phyloP scores from a whole-genome alignment of 1,140 invertebrate species.

The Drosophila aff. region DNA sequence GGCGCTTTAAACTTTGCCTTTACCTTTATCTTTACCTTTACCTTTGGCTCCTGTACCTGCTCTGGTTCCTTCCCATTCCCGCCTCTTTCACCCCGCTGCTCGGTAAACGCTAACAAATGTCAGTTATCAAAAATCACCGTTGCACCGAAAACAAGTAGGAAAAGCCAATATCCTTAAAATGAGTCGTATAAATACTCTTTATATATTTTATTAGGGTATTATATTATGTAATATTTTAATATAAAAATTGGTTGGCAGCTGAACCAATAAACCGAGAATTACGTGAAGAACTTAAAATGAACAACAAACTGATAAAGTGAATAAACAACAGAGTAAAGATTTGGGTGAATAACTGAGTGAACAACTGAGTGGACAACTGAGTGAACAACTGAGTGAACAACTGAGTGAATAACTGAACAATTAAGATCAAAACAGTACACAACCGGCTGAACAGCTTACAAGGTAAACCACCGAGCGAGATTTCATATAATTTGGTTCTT shows the following conservation, averaged over 20 bases:
- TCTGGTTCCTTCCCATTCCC: not conserved
- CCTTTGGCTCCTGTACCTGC: constrained; percentile 32
- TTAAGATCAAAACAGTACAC: too few species aligned
- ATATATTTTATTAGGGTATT: not conserved
- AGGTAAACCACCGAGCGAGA: too few species aligned
- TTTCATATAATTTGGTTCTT: too few species aligned
- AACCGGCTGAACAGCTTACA: too few species aligned
- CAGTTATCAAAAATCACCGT: constrained; percentile 72
- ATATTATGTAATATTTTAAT: not conserved
- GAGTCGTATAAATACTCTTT: constrained; percentile 2
- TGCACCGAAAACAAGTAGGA: constrained; percentile 36
- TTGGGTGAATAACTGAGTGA: too few species aligned
- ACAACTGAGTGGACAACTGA: too few species aligned
- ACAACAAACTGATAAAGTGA: not conserved
- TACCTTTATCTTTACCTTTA: not conserved
- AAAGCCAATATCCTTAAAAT: not conserved
- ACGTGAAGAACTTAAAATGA: not conserved
- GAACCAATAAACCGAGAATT: not conserved
- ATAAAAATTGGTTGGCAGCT: not conserved
- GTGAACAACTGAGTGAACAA: too few species aligned
- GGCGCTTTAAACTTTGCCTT: constrained; percentile 2
- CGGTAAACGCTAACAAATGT: constrained; percentile 66
- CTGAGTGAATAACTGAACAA: too few species aligned
- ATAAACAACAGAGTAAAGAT: too few species aligned
- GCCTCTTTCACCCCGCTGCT: not conserved